Evolutionary conservation across 2,113 vertebrate species (phyloP).

Genomic region (Tauraco erythrolophus): DNA sequence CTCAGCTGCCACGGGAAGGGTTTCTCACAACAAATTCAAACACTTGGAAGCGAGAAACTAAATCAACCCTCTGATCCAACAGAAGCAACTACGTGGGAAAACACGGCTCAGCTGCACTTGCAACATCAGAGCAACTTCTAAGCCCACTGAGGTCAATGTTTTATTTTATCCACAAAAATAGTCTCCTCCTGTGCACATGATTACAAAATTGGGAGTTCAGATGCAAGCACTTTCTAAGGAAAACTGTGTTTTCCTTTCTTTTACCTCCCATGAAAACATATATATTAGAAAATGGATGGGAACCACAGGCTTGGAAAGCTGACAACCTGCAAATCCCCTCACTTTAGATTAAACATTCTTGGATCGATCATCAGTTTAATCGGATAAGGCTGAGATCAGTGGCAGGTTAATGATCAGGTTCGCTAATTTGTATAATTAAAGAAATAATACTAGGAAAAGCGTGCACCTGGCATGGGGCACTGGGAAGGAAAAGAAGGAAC

Average conservation of each 20-base stretch:
- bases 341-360: not conserved
- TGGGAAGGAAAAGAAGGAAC: not conserved
- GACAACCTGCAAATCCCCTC: not conserved
- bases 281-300: not conserved
- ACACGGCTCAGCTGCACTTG: not conserved
- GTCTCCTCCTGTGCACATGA: too few species aligned
- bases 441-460: not conserved
- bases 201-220: not conserved
- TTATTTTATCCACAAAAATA: too few species aligned
- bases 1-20: not conserved
- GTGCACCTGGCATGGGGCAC: fast-evolving
- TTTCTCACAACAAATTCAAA: not conserved
- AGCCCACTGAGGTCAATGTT: not conserved
- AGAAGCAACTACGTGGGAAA: not conserved
- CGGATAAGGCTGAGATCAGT: not conserved
- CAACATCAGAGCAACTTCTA: not conserved
- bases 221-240: not conserved
- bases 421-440: not conserved
- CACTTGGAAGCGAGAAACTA: fast-evolving
- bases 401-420: not conserved
- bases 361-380: not conserved
- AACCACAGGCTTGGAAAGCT: not conserved
- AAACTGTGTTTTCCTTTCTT: not conserved
- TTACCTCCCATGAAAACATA: not conserved
- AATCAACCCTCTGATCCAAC: not conserved